These are phyloP conservation scores for Microtus richardsoni DNA, from an alignment of 2,113 vertebrate genomes.

Conservation along the genomic window DNA sequence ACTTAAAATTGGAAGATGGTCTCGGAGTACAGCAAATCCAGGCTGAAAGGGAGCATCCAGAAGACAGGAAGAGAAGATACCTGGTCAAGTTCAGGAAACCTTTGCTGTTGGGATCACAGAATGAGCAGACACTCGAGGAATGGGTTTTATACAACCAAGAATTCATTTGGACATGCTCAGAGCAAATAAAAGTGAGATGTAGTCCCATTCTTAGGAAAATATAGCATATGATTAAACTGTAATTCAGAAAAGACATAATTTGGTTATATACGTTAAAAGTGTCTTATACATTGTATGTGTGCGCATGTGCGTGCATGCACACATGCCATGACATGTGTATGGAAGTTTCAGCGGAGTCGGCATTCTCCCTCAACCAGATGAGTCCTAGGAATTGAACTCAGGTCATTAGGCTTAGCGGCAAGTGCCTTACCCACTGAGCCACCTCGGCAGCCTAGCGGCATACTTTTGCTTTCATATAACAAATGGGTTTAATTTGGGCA, in stretches of 20 bases:
- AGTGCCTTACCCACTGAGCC: not conserved
- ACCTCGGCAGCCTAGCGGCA: not conserved
- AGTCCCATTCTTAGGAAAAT: not conserved
- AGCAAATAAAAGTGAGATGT: not conserved
- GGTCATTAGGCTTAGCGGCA: not conserved
- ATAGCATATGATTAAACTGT: not conserved
- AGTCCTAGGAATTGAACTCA: not conserved
- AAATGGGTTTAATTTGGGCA: not conserved
- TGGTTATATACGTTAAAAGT: not conserved
- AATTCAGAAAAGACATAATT: not conserved
- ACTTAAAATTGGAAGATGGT: not conserved
- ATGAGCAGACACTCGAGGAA: not conserved
- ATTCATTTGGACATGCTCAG: not conserved
- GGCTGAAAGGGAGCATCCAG: not conserved
- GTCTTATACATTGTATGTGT: not conserved
- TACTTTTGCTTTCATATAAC: not conserved
- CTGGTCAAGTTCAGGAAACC: not conserved
- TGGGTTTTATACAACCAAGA: not conserved
- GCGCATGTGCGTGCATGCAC: not conserved
- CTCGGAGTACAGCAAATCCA: not conserved
- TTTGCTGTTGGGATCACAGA: not conserved
- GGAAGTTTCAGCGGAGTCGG: not conserved
- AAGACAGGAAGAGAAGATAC: not conserved
- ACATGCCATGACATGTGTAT: not conserved
- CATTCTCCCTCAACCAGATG: not conserved